Evolutionary conservation across 1,140 invertebrate genomes (phyloP).

Genomic region (Hesperophylax magnus): DNA sequence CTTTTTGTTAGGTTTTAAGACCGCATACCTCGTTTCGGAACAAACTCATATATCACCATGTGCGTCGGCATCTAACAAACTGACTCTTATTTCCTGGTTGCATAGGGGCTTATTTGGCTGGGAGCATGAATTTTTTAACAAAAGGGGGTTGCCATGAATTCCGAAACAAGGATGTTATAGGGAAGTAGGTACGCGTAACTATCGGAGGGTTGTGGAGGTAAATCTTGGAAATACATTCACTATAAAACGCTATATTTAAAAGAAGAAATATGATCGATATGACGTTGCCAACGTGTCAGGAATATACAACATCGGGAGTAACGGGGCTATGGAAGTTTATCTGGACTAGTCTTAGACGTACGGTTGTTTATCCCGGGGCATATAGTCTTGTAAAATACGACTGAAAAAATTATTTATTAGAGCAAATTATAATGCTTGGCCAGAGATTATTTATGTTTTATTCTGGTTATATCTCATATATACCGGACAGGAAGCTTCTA

Average conservation of each 20-base stretch:
- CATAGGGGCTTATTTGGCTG: neutral
- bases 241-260: neutral
- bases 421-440: no score
- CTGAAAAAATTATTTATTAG: no score
- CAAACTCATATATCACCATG: slow-evolving; percentile 34
- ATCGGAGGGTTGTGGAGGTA: slow-evolving; percentile 34
- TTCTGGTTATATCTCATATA: no score
- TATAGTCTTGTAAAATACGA: no score
- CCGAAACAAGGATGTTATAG: slow-evolving; percentile 43
- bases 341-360: no score
- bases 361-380: no score
- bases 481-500: no score
- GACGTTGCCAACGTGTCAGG: no score
- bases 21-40: slow-evolving; percentile 41
- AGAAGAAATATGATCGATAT: neutral
- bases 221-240: slow-evolving; percentile 4
- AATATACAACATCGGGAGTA: no score
- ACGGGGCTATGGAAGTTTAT: no score
- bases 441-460: no score
- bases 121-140: slow-evolving; percentile 21
- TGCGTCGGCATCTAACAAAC: neutral
- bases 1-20: slow-evolving; percentile 59
- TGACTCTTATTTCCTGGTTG: neutral
- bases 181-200: slow-evolving; percentile 22
- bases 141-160: slow-evolving; percentile 35